Conservation (phyloP, 2,888 invertebrate genomes). For the Acleris laterana region DNA sequence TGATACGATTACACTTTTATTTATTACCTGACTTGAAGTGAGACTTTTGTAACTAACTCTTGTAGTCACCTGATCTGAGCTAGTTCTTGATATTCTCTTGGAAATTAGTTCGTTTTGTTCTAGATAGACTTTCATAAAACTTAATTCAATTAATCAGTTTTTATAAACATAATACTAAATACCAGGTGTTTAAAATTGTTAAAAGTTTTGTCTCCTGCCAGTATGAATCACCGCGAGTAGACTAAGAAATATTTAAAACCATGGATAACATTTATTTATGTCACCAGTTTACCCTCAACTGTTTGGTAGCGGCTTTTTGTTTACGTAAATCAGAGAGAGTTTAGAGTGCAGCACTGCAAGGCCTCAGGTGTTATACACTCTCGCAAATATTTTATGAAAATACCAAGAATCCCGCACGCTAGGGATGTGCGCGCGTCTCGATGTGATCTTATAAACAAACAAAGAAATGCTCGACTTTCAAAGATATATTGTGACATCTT, state of each 20-base stretch:
- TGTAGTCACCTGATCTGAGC: too few relatives aligned
- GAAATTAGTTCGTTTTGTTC: too few relatives aligned
- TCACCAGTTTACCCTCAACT: constrained; percentile 37
- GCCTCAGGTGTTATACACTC: constrained; percentile 81
- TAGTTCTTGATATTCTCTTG: too few relatives aligned
- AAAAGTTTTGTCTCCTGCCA: too few relatives aligned
- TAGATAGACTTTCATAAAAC: too few relatives aligned
- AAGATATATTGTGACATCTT: constrained; percentile 29
- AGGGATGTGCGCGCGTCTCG: constrained; percentile 56
- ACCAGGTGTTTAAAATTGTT: too few relatives aligned
- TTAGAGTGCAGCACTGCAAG: constrained; percentile 72
- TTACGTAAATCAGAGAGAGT: constrained; percentile 77
- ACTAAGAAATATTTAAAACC: background rate
- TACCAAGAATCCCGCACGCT: constrained; percentile 66
- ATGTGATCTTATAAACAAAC: constrained; percentile 30
- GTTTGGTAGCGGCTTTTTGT: constrained; percentile 59
- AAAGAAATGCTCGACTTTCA: constrained; percentile 20
- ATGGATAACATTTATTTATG: background rate
- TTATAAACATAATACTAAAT: too few relatives aligned
- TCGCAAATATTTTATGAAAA: constrained; percentile 83
- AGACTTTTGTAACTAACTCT: too few relatives aligned
- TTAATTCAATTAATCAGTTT: too few relatives aligned
- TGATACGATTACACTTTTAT: too few relatives aligned
- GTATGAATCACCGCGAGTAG: too few relatives aligned
- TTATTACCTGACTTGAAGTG: too few relatives aligned